Evolutionary conservation across 2,888 invertebrate genomes (phyloP).

Genomic region (Mythimna loreyi): DNA sequence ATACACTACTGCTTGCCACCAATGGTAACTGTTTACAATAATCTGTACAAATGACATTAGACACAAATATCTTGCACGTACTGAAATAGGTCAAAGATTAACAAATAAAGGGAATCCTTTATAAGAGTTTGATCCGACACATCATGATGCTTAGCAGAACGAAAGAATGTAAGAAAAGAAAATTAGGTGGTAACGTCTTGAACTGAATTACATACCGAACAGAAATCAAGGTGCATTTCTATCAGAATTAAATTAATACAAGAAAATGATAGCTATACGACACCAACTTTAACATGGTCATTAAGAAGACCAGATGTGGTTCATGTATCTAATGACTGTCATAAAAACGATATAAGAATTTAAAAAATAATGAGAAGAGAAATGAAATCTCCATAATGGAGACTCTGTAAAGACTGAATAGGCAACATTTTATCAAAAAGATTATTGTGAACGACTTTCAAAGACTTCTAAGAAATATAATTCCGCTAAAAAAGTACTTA

Average conservation of each 20-base stretch:
- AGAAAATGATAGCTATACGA: not conserved
- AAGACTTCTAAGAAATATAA: not conserved
- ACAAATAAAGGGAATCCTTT: not conserved
- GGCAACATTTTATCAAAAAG: constrained; percentile 4
- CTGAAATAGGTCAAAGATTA: not conserved
- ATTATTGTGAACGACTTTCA: constrained; percentile 7
- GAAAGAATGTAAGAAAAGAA: not conserved
- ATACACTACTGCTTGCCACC: too few species aligned
- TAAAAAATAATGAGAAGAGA: not conserved
- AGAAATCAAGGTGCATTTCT: too few species aligned
- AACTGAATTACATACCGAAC: not conserved
- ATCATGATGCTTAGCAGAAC: not conserved
- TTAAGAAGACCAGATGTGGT: not conserved
- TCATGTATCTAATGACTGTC: not conserved
- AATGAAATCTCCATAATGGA: not conserved
- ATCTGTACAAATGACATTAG: not conserved
- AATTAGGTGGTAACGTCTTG: not conserved
- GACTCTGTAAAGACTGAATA: not conserved
- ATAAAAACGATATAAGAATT: not conserved
- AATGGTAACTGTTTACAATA: not conserved
- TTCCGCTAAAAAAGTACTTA: not conserved
- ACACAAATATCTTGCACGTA: not conserved
- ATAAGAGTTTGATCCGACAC: too few species aligned
- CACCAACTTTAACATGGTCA: not conserved
- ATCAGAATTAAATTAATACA: not conserved